A percentile compares a stretch with the other conserved stretches of the same genome.
Evolutionary conservation across 2,113 vertebrate genomes (phyloP).

Genomic region (Cryptomyrus ogoouensis): DNA sequence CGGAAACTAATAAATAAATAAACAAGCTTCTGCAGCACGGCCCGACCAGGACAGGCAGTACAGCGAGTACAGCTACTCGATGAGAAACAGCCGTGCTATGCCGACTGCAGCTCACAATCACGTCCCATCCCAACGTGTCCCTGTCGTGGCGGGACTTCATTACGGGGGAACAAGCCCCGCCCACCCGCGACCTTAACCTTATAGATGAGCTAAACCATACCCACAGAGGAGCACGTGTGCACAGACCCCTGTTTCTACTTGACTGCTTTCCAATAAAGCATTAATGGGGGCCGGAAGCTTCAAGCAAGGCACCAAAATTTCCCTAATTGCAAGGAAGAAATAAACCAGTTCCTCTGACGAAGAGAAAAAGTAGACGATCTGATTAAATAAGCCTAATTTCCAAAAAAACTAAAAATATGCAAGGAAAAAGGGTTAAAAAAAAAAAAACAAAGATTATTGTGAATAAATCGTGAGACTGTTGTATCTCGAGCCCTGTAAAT

Average conservation of each 20-base stretch:
- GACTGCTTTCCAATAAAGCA: constrained; percentile 38
- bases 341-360: constrained; percentile 41
- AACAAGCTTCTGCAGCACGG: neutral
- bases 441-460: neutral
- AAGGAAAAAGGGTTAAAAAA: neutral
- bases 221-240: constrained; percentile 25
- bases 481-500: constrained; percentile 15
- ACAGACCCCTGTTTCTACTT: constrained; percentile 33
- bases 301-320: constrained; percentile 40
- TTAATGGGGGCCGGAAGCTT: constrained; percentile 35
- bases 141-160: neutral
- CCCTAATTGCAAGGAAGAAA: constrained; percentile 50
- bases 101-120: too few species aligned
- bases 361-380: constrained; percentile 5
- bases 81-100: neutral
- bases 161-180: neutral
- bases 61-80: neutral
- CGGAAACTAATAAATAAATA: neutral
- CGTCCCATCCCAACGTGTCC: neutral
- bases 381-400: constrained; percentile 45
- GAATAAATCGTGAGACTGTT: constrained; percentile 20
- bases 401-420: neutral
- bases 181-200: neutral
- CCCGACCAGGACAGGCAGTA: neutral
- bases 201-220: neutral